A percentile compares a stretch with the other conserved stretches of the same genome.
Conservation (phyloP, 2,797 vertebrate genomes). For the Schizopygopsis pylzovi region DNA sequence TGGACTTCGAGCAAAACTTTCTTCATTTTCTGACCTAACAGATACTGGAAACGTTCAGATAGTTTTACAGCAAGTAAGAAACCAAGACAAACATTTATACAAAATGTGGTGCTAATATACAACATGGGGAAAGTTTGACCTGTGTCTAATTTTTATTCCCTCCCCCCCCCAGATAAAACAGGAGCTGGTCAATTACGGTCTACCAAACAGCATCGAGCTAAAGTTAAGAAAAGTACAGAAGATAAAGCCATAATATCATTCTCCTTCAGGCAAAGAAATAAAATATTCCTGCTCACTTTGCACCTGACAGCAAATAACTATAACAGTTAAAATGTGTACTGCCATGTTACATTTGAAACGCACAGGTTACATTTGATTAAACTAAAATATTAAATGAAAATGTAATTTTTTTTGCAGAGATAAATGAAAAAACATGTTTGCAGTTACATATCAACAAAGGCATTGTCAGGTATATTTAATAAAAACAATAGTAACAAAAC, state of each 20-base stretch:
- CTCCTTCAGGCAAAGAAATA: neutral
- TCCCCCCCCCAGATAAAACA: neutral
- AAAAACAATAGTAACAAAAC: too few species aligned
- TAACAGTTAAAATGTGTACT: too few species aligned
- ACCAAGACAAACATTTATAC: neutral
- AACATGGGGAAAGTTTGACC: neutral
- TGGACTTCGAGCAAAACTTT: neutral
- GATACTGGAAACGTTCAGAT: neutral
- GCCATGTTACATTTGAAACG: too few species aligned
- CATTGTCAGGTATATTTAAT: too few species aligned
- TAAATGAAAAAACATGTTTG: too few species aligned
- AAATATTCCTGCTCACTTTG: neutral
- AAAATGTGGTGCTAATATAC: neutral
- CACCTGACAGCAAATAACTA: neutral
- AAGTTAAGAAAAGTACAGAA: neutral
- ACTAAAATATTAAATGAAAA: too few species aligned
- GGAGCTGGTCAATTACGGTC: neutral
- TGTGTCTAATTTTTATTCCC: neutral
- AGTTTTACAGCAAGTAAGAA: neutral
- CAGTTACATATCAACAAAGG: too few species aligned
- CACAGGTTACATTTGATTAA: too few species aligned
- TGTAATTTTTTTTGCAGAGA: too few species aligned
- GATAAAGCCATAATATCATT: neutral
- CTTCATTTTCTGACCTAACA: slow-evolving; percentile 13
- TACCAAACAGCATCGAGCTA: neutral